phyloP scores from a whole-genome alignment of 2,797 vertebrate genomes.

The Xenentodon cancila region DNA sequence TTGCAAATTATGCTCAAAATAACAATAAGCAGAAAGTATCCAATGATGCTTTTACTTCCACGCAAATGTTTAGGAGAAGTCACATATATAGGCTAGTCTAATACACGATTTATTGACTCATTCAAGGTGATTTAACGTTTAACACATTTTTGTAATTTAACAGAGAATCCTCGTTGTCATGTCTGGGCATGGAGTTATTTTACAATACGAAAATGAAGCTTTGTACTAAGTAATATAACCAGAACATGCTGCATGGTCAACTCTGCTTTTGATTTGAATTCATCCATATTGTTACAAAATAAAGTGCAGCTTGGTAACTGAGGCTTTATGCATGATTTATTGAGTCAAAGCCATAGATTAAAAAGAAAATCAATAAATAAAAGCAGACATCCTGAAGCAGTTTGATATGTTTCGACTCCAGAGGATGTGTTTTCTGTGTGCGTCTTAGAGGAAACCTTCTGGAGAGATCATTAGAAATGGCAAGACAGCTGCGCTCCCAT shows the following conservation, averaged over 20 bases:
- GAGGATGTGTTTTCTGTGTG: too few species aligned
- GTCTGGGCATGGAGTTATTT: slow-evolving; percentile 2
- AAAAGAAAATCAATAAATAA: too few species aligned
- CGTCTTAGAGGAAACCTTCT: too few species aligned
- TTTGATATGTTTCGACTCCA: too few species aligned
- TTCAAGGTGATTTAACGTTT: too few species aligned
- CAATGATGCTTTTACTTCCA: too few species aligned
- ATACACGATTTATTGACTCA: too few species aligned
- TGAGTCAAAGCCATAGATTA: too few species aligned
- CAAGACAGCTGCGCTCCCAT: too few species aligned
- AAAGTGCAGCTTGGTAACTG: slow-evolving; percentile 42
- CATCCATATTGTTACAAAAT: slow-evolving; percentile 26
- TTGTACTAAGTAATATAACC: slow-evolving; percentile 20
- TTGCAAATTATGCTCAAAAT: background rate
- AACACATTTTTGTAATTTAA: background rate
- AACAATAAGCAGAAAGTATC: background rate
- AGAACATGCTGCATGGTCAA: slow-evolving; percentile 18
- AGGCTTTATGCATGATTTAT: background rate
- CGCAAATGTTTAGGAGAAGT: too few species aligned
- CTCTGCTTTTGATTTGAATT: slow-evolving; percentile 20
- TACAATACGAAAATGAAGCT: slow-evolving; percentile 8
- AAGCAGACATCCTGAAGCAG: too few species aligned
- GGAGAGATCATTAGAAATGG: background rate
- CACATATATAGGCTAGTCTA: too few species aligned
- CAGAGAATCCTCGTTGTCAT: background rate